Evolutionary conservation across 2,888 invertebrate species (phyloP).

Genomic region (Dicranocentrus wangi): DNA sequence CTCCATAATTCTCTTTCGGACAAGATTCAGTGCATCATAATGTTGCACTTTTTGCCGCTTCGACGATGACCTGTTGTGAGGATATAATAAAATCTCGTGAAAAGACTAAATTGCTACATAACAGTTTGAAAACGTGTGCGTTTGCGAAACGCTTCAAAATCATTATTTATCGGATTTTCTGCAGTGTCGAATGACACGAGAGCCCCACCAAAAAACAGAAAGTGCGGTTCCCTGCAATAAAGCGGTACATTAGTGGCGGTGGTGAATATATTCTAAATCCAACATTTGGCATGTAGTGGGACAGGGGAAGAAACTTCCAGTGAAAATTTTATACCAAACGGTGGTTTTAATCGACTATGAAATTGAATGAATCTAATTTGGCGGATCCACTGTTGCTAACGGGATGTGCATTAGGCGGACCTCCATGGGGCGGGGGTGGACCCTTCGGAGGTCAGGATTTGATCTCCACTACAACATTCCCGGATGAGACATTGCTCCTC

Average conservation of each 20-base stretch:
- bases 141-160: slow-evolving; percentile 53
- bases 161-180: not conserved
- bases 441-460: slow-evolving; percentile 69
- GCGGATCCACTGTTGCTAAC: slow-evolving; percentile 69
- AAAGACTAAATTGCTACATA: slow-evolving; percentile 50
- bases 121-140: slow-evolving; percentile 54
- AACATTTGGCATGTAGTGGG: slow-evolving; percentile 44
- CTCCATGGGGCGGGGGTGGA: slow-evolving; percentile 67
- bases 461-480: slow-evolving; percentile 70
- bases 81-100: slow-evolving; percentile 58
- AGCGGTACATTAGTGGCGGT: slow-evolving; percentile 11
- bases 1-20: too few species aligned
- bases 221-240: too few species aligned
- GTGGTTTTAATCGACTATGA: slow-evolving; percentile 65
- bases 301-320: slow-evolving; percentile 21
- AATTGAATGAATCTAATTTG: slow-evolving; percentile 71
- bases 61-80: slow-evolving; percentile 58
- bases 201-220: not conserved
- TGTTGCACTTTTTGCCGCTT: slow-evolving; percentile 41
- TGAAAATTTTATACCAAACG: slow-evolving; percentile 38
- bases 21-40: slow-evolving; percentile 28
- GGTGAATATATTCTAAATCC: slow-evolving; percentile 8
- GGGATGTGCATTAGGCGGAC: slow-evolving; percentile 67
- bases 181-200: slow-evolving; percentile 21
- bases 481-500: slow-evolving; percentile 66